These are phyloP conservation scores for Diabrotica virgifera DNA, from an alignment of 1,140 invertebrate species.

Conservation along the genomic window DNA sequence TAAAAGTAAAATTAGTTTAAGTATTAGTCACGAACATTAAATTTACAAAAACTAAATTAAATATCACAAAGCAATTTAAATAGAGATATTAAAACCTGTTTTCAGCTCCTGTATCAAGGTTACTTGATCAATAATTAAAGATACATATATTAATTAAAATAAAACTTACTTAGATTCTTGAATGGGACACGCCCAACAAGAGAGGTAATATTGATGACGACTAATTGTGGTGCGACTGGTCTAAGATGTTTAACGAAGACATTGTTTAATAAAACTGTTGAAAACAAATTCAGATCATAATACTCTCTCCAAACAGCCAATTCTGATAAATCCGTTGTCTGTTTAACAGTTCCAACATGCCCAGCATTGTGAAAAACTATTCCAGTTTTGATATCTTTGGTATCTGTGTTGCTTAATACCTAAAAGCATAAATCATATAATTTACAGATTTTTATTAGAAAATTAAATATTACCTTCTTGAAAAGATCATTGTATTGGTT, in stretches of 20 bases:
- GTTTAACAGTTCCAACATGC: conserved; percentile 73
- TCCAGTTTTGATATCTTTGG: conserved; percentile 56
- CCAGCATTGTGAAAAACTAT: conserved; percentile 91
- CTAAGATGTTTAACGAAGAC: conserved; percentile 63
- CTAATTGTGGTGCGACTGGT: conserved; percentile 49
- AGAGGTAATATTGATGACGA: conserved; percentile 87
- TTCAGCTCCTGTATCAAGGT: no score
- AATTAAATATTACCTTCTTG: conserved; percentile 41
- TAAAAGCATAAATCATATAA: background rate
- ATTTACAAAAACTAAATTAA: no score
- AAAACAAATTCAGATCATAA: conserved; percentile 78
- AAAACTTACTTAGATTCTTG: conserved; percentile 50
- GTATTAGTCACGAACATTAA: no score
- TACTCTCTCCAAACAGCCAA: conserved; percentile 62
- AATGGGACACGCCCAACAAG: conserved; percentile 74
- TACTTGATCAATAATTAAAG: no score
- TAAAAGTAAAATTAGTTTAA: no score
- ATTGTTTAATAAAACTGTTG: conserved; percentile 73
- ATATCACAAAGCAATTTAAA: no score
- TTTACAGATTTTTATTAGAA: background rate
- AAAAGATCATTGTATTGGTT: conserved; percentile 53
- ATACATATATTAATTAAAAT: no score
- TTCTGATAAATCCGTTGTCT: conserved; percentile 59
- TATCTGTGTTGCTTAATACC: conserved; percentile 35
- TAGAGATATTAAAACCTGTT: no score